phyloP scores from a whole-genome alignment of 1,140 invertebrate genomes.

The Drosophila obscura region DNA sequence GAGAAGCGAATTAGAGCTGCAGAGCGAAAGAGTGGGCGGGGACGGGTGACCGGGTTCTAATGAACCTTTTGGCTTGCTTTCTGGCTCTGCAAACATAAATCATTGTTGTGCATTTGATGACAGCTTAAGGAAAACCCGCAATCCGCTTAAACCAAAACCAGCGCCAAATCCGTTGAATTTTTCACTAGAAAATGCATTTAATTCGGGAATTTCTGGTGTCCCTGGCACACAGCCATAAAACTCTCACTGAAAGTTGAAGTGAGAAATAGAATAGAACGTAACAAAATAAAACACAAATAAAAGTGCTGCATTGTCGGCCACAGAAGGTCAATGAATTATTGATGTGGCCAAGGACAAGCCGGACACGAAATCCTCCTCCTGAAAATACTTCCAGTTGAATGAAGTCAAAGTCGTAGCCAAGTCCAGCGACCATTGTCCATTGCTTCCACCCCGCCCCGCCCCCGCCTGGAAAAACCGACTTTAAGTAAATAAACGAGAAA shows the following conservation, averaged over 20 bases:
- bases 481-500: slow-evolving; percentile 53
- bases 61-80: neutral
- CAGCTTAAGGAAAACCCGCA: neutral
- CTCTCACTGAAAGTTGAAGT: neutral
- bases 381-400: slow-evolving; percentile 19
- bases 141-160: neutral
- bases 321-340: slow-evolving; percentile 51
- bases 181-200: slow-evolving; percentile 20
- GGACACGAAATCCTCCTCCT: slow-evolving; percentile 17
- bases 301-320: slow-evolving; percentile 32
- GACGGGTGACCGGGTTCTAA: slow-evolving; percentile 8
- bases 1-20: neutral
- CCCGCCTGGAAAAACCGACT: neutral
- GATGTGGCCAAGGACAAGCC: slow-evolving; percentile 23
- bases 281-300: slow-evolving; percentile 22
- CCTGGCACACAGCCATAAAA: neutral
- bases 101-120: slow-evolving; percentile 9
- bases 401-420: slow-evolving; percentile 18
- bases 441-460: neutral
- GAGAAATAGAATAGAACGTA: slow-evolving; percentile 19
- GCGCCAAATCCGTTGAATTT: slow-evolving; percentile 13
- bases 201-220: neutral
- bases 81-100: slow-evolving; percentile 30
- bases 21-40: neutral
- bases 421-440: slow-evolving; percentile 16